Base-by-base conservation (phyloP, 2,888 invertebrate genomes). In the Argyra leucocephala region DNA sequence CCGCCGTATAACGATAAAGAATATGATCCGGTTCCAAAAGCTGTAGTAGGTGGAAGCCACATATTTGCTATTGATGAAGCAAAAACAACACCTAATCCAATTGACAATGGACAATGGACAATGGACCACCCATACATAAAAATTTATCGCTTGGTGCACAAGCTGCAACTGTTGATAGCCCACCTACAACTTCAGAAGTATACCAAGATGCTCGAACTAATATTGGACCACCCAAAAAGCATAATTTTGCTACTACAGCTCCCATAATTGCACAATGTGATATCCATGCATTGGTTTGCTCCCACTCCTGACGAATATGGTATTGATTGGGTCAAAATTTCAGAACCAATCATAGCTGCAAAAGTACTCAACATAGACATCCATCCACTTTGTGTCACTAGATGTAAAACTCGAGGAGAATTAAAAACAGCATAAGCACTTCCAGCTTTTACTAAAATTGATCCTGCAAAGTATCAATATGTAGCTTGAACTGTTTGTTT, bases 111-210 rank as follows among this genome's bases (percentile, higher is more conserved):
- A n/a, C n/a, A n/a, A n/a, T n/a, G n/a, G n/a, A n/a, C n/a, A n/a
- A n/a, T 0, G 98, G 96, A 6, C 93, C 98, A 65, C 93, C 93
- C 93, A 96, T 93, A 75, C 88, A 89, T 63, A 99, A 82, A 80
- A 99, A 99, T 77, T 95, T 93, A 72, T 98, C 97, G 76, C 92
- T 96, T 1, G 98, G 99, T 3, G 98, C 98, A 82, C 96, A 97
- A 62, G 91, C 87, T 1, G 98, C 97, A 59, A 98, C 85, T 4
- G 95, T 86, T 66, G 96, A 96, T 63, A 99, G 82, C 2, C 97
- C 96, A 72, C 95, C 96, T 63, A 96, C 93, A 68, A 98, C 86
- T 61, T 97, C 98, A 63, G 94, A 96, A 0, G 98, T 99, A 77
- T 95, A 96, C 84, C 88, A 86, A 31, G 95, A 96, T 66, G 98